phyloP scores from a whole-genome alignment of 2,113 vertebrate genomes.

The Mixornis gularis region DNA sequence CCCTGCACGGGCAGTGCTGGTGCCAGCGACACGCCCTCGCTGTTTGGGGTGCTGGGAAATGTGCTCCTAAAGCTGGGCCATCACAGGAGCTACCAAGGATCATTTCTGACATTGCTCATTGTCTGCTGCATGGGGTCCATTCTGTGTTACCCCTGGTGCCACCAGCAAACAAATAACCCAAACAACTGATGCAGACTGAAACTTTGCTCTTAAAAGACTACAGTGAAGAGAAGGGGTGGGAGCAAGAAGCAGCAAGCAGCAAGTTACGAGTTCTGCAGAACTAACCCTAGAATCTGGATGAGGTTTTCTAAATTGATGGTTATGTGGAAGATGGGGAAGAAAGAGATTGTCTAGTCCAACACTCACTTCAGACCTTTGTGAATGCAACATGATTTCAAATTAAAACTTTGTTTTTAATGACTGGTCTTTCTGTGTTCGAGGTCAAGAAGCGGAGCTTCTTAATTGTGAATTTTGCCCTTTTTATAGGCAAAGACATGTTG shows the following conservation, averaged over 20 bases:
- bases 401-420: background rate
- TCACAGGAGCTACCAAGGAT: background rate
- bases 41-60: background rate
- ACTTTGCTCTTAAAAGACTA: background rate
- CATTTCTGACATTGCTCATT: background rate
- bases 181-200: background rate
- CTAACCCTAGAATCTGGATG: background rate
- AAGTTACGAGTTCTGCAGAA: background rate
- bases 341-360: background rate
- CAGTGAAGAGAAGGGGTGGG: background rate
- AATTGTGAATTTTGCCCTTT: background rate
- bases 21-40: fast-evolving
- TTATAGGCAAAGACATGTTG: background rate
- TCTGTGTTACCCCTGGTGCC: background rate
- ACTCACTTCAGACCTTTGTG: background rate
- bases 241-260: background rate
- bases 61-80: background rate
- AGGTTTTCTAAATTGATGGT: background rate
- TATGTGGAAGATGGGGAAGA: background rate
- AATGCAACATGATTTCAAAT: background rate
- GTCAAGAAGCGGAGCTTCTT: background rate
- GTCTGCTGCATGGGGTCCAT: fast-evolving
- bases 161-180: background rate
- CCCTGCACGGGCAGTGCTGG: fast-evolving
- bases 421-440: background rate